These are phyloP conservation scores for Tarsius wallacei DNA, from an alignment of 2,797 vertebrate species.

Conservation along the genomic window DNA sequence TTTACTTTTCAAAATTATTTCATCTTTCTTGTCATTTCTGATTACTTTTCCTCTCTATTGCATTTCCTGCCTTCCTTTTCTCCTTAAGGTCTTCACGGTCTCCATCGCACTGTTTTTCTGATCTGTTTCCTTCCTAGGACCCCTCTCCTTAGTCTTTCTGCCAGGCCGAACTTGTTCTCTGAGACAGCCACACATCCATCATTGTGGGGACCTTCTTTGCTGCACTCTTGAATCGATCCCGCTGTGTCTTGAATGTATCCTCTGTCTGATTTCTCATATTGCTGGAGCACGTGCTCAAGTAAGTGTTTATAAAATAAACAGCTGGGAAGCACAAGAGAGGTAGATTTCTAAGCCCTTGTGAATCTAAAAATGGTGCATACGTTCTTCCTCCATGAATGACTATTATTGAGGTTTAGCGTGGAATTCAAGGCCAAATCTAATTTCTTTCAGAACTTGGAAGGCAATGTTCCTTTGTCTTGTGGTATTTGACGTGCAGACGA, in stretches of 20 bases:
- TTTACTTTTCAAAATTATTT: background rate
- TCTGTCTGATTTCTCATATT: conserved; percentile 54
- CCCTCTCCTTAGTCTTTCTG: background rate
- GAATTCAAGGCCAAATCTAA: background rate
- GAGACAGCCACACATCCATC: background rate
- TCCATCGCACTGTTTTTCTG: background rate
- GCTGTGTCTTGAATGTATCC: background rate
- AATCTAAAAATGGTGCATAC: conserved; percentile 8
- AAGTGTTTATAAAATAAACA: background rate
- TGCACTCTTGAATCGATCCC: background rate
- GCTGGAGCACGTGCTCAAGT: background rate
- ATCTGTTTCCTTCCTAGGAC: background rate
- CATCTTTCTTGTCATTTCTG: background rate
- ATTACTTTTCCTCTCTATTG: conserved; percentile 23
- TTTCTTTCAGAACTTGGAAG: background rate
- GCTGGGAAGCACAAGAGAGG: background rate
- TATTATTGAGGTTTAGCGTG: background rate
- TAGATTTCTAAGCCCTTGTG: conserved; percentile 12
- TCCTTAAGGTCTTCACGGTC: background rate
- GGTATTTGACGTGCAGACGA: background rate
- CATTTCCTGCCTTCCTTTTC: background rate
- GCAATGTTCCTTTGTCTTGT: background rate
- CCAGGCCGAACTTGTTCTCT: background rate
- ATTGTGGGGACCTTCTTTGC: background rate
- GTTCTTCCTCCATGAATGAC: background rate